Base-by-base conservation (phyloP, 2,888 invertebrate genomes). In the Alloscopus bannaensis region DNA sequence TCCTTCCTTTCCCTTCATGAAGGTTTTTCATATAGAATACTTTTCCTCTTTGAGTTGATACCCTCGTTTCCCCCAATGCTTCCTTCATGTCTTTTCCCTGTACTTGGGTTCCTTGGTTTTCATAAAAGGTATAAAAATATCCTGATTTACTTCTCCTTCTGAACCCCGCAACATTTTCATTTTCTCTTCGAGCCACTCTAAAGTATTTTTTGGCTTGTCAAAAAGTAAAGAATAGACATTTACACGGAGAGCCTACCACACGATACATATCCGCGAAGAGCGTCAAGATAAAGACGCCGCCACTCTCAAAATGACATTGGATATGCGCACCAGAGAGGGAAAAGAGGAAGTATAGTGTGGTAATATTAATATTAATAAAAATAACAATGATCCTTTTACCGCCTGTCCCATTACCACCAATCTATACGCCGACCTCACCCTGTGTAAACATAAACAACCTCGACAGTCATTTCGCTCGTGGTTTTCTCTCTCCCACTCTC, bases 291-390 rank as follows among this genome's bases (percentile, higher is more conserved):
- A 36, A 36, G 36, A 8, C 36, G 36, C 8, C 6, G 13, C 13
- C 36, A 8, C 6, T 13, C 13, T 36, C 6, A 13, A 6, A 36
- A 36, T 36, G 36, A 13, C 13, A 36, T 6, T 8, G 36, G 36
- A 36, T 36, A 36, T 8, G 13, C 36, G 8, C 13, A 13, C 8
- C 6, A 36, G 6, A 36, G 6, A 36, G 13, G 6, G 36, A 13
- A 36, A 8, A 36, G 6, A 36, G 36, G 8, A 36, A 13, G 13
- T 36, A 18, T n/a, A 13, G 47, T 47, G n/a, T 47, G 18, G 47
- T n/a, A 47, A 47, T 47, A 47, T 47, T 47, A 47, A 47, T 47
- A 47, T 47, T 47, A 47, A 47, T 47, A 47, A 47, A 47, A 47
- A n/a, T 47, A 47, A 47, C n/a, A 3, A 6, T 47, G 11, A 47